phyloP scores from a whole-genome alignment of 2,797 vertebrate genomes.

The Silurus lanzhouensis region DNA sequence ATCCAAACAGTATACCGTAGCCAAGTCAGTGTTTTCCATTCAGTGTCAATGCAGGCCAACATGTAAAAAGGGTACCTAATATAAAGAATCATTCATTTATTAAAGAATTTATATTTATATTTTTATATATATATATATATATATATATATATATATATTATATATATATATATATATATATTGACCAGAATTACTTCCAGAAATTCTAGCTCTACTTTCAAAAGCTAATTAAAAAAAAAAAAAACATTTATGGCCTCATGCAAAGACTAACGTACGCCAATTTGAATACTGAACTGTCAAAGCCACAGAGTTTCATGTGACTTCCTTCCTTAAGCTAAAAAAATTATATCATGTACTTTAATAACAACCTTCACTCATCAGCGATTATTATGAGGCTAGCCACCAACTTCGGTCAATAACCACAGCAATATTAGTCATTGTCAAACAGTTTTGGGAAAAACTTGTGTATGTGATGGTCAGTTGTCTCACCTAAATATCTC shows the following conservation, averaged over 20 bases:
- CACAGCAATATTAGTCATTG: too few species aligned
- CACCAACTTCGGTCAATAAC: too few species aligned
- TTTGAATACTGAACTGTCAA: background rate
- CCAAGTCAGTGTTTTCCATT: slow-evolving; percentile 95
- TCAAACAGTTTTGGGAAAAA: background rate
- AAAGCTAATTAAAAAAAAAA: background rate
- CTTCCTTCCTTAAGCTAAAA: slow-evolving; percentile 3
- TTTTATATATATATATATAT: too few species aligned
- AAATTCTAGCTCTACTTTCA: background rate
- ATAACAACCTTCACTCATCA: background rate
- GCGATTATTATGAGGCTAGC: too few species aligned
- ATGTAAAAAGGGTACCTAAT: slow-evolving; percentile 96
- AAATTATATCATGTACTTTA: too few species aligned
- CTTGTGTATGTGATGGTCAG: background rate
- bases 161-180: background rate
- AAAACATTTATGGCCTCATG: too few species aligned
- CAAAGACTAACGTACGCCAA: background rate
- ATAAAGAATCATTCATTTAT: background rate
- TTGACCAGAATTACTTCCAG: background rate
- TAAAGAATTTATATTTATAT: background rate
- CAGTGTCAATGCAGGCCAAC: slow-evolving; percentile 86
- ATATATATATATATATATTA: too few species aligned
- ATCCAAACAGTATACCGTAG: slow-evolving; percentile 93
- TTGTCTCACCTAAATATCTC: slow-evolving; percentile 88
- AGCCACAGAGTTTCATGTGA: background rate